Conservation (phyloP, 2,113 vertebrate species). For the Theristicus caerulescens region DNA sequence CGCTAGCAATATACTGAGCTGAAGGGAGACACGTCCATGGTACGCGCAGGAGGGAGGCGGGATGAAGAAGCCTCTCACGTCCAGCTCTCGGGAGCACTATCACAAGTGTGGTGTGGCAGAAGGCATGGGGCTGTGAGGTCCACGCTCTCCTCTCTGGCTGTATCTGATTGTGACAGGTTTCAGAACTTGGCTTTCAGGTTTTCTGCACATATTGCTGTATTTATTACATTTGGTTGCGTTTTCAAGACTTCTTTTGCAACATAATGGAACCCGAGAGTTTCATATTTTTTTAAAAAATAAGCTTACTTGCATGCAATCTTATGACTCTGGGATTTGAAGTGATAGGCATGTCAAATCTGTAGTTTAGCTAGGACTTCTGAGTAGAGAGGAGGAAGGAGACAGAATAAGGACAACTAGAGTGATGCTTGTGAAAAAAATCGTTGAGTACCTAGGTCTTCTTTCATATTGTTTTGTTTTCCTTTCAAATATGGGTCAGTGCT, state of each 20-base stretch:
- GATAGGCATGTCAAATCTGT: slow-evolving; percentile 13
- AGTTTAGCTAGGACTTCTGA: slow-evolving; percentile 1
- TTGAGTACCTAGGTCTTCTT: neutral
- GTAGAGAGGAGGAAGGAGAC: neutral
- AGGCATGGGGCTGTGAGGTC: neutral
- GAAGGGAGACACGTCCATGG: neutral
- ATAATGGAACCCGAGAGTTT: neutral
- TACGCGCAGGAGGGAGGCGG: accelerated
- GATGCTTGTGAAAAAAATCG: neutral
- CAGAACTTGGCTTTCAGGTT: neutral
- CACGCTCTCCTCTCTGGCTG: accelerated
- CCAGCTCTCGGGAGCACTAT: neutral
- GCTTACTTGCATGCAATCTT: neutral
- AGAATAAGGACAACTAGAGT: slow-evolving; percentile 29
- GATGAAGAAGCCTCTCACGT: neutral
- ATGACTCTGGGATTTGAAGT: neutral
- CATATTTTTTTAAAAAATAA: neutral
- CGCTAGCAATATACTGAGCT: neutral
- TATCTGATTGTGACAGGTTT: neutral
- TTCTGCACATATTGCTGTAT: neutral
- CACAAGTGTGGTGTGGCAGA: neutral
- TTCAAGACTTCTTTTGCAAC: neutral
- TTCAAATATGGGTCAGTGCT: neutral
- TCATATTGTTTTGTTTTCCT: neutral
- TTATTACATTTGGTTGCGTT: neutral